Percentiles rank a stretch among this genome's conserved stretches.
These are phyloP conservation scores for Nudaria mundana DNA, from an alignment of 2,888 invertebrate genomes.

Conservation along the genomic window DNA sequence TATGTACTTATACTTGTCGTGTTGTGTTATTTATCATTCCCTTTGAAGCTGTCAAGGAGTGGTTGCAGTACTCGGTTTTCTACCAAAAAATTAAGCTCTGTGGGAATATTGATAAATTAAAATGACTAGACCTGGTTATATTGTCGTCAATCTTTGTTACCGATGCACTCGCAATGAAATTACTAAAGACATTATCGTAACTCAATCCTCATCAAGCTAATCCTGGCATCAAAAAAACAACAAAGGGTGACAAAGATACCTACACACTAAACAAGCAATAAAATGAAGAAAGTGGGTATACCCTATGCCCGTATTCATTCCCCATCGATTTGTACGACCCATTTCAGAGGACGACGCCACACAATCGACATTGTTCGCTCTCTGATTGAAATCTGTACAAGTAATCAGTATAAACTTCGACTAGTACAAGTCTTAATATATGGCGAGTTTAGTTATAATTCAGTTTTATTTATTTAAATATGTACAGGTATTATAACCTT, in stretches of 20 bases:
- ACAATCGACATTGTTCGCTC: conserved; percentile 39
- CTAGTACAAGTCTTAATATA: conserved; percentile 19
- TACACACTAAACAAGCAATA: conserved; percentile 19
- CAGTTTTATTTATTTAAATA: no score
- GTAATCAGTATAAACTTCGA: conserved; percentile 42
- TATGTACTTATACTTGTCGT: no score
- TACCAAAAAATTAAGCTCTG: no score
- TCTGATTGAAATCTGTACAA: conserved; percentile 57
- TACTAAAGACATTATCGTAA: background rate
- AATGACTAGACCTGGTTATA: no score
- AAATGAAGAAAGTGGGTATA: conserved; percentile 27
- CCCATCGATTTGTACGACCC: conserved; percentile 14
- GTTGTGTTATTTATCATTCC: no score
- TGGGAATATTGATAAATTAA: no score
- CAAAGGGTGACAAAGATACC: conserved; percentile 10
- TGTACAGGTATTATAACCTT: no score
- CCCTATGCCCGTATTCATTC: conserved; percentile 23
- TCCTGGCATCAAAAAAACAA: conserved; percentile 4
- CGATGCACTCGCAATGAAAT: no score
- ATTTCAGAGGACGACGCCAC: conserved; percentile 13
- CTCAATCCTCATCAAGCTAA: conserved; percentile 1
- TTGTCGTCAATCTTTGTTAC: no score
- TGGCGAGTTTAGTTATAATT: no score
- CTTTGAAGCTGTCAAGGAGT: no score
- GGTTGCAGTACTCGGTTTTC: no score